These are phyloP conservation scores for Esox lucius DNA, from an alignment of 2,797 vertebrate genomes.

Conservation along the genomic window DNA sequence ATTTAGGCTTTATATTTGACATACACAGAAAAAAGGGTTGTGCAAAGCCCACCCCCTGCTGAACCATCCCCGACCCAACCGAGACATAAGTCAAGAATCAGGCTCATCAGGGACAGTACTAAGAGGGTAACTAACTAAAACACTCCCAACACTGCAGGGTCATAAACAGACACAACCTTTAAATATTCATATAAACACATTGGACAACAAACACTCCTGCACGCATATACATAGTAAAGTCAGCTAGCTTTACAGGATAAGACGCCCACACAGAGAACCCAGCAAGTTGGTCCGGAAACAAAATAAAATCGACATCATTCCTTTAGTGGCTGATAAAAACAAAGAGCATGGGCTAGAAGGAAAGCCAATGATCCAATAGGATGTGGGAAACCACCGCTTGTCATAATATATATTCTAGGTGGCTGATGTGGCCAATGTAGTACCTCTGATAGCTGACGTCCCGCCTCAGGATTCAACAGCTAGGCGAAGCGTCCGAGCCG, in stretches of 20 bases:
- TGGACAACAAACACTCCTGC: constrained; percentile 6
- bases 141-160: constrained; percentile 39
- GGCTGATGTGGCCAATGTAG: not conserved
- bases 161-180: constrained; percentile 56
- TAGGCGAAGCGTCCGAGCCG: constrained; percentile 6
- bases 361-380: constrained; percentile 54
- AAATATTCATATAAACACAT: constrained; percentile 63
- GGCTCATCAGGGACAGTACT: not conserved
- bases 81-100: constrained; percentile 27
- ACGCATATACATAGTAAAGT: constrained; percentile 41
- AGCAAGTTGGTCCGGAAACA: constrained; percentile 70
- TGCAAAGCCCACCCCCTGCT: constrained; percentile 53
- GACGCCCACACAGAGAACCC: constrained; percentile 53
- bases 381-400: constrained; percentile 11
- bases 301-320: constrained; percentile 42
- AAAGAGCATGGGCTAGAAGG: constrained; percentile 48
- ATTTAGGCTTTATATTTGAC: constrained; percentile 21
- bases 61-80: constrained; percentile 29
- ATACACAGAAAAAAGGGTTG: constrained; percentile 44
- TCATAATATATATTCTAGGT: not conserved
- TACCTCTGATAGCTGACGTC: constrained; percentile 8
- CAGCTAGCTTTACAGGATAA: constrained; percentile 41
- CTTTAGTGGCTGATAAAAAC: constrained; percentile 28
- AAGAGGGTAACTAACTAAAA: constrained; percentile 37
- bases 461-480: not conserved